Conservation (phyloP, 2,113 vertebrate genomes). For the Laticauda colubrina region DNA sequence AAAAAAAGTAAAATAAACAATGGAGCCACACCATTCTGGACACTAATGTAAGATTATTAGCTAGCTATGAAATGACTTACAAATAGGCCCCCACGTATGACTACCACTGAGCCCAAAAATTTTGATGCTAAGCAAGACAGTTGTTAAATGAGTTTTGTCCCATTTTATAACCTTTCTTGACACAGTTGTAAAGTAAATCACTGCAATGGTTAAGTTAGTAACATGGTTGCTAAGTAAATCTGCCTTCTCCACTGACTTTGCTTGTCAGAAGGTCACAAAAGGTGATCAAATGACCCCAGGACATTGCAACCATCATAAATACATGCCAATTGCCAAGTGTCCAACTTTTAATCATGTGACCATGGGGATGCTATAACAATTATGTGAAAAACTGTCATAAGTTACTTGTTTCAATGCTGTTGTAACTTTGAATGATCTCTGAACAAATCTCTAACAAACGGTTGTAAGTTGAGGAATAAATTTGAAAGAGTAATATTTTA, state of each 20-base stretch:
- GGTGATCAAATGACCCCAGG: neutral
- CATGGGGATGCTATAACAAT: neutral
- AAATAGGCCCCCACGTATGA: neutral
- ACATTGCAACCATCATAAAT: neutral
- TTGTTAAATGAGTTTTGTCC: neutral
- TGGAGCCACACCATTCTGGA: neutral
- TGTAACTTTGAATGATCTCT: neutral
- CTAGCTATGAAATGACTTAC: neutral
- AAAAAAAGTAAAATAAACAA: neutral
- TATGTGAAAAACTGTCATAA: neutral
- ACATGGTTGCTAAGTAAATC: neutral
- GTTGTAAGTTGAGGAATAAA: neutral
- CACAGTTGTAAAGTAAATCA: neutral
- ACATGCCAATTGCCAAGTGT: neutral
- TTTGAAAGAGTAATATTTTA: slow-evolving; percentile 5
- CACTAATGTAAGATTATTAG: neutral
- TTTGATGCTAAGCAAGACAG: neutral
- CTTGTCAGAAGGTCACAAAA: neutral
- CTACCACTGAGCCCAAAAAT: neutral
- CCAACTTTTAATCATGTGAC: neutral
- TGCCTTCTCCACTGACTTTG: neutral
- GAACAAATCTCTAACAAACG: neutral
- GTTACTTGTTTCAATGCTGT: neutral
- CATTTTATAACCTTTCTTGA: neutral
- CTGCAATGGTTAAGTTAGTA: neutral